These are phyloP conservation scores for Morbakka virulenta DNA, from an alignment of 30 jellyfish, hydroid and myxozoan species.

Conservation along the genomic window DNA sequence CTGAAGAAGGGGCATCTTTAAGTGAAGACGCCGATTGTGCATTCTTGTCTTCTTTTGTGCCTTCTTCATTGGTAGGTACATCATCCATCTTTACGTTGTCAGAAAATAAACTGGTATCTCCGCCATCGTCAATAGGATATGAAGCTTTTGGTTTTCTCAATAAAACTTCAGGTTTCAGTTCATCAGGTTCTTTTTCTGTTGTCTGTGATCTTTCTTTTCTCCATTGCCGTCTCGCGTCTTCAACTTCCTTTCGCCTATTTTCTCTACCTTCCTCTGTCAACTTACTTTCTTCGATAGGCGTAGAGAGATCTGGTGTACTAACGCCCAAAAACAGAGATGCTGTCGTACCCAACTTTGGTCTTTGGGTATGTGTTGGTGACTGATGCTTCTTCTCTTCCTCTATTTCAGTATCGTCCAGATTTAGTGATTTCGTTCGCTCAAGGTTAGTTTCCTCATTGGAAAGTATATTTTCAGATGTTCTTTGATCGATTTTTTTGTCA, in stretches of 20 bases:
- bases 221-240: neutral
- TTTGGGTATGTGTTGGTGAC: no score
- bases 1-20: neutral
- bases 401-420: neutral
- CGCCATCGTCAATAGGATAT: constrained; percentile 58
- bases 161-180: neutral
- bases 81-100: neutral
- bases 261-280: neutral
- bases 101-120: neutral
- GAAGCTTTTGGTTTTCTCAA: constrained; percentile 51
- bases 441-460: neutral
- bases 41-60: neutral
- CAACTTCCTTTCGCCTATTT: neutral
- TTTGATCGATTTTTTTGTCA: neutral
- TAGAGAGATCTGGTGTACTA: neutral
- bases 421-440: neutral
- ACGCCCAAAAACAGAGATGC: neutral
- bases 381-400: neutral
- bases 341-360: neutral
- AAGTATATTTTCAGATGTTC: neutral
- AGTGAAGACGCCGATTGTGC: neutral
- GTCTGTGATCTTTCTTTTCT: neutral
- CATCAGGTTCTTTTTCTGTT: neutral
- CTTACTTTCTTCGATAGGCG: neutral
- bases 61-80: neutral